Evolutionary conservation across 1,140 invertebrate species (phyloP).

Genomic region (Acromyrmex echinatior): DNA sequence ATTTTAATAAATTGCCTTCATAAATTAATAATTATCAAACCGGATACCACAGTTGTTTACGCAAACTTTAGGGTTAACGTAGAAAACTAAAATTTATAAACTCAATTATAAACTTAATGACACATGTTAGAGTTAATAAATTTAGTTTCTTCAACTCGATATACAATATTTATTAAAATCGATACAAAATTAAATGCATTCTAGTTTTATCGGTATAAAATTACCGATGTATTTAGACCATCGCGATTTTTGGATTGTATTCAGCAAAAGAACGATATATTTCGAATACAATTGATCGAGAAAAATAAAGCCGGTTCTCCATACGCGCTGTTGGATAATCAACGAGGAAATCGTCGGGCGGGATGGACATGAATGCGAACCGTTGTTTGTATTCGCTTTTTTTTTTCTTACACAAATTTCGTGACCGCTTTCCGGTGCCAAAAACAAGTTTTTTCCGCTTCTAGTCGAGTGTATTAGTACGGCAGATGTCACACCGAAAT

Average conservation of each 20-base stretch:
- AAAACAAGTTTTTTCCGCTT: constrained; percentile 42
- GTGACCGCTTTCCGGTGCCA: not conserved
- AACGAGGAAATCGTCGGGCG: not conserved
- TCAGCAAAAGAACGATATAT: not conserved
- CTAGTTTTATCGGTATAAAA: not conserved
- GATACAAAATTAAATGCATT: not conserved
- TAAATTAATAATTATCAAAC: constrained; percentile 10
- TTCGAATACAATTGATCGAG: constrained; percentile 2
- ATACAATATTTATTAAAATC: not conserved
- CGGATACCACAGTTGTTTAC: not conserved
- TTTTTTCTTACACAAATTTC: not conserved
- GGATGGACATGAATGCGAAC: not conserved
- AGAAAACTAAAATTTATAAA: too few relatives aligned
- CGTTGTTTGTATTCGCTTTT: not conserved
- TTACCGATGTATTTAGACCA: not conserved
- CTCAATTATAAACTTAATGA: too few relatives aligned
- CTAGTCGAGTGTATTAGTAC: not conserved
- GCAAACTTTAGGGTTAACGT: not conserved
- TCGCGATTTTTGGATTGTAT: not conserved
- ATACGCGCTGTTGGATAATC: constrained; percentile 2
- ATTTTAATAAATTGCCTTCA: constrained; percentile 1
- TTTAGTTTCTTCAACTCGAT: not conserved
- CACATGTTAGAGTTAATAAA: not conserved
- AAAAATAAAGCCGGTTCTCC: constrained; percentile 4
- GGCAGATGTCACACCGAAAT: constrained; percentile 18